A percentile compares a stretch with the other conserved stretches of the same genome.
Conservation (phyloP, 1,140 invertebrate species). For the Scaptomyza pallida region DNA sequence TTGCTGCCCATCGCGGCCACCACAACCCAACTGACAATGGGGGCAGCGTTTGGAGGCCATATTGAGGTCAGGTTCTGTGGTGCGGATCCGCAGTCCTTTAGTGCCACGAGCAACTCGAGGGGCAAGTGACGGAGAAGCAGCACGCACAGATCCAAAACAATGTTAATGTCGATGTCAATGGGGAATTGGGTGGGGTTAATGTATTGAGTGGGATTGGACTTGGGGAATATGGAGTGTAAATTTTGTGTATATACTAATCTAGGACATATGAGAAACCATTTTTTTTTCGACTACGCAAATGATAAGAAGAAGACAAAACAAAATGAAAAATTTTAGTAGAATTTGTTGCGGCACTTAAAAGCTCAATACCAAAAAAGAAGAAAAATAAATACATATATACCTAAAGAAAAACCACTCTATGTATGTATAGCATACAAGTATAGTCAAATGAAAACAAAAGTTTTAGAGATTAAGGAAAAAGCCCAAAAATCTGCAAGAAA, state of each 20-base stretch:
- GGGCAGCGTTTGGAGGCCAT: slow-evolving; percentile 88
- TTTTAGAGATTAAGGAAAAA: not conserved
- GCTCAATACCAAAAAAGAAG: slow-evolving; percentile 35
- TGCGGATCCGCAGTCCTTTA: slow-evolving; percentile 83
- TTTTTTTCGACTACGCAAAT: slow-evolving; percentile 29
- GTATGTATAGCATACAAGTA: slow-evolving; percentile 42
- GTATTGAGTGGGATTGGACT: too few species aligned
- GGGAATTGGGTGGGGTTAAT: too few species aligned
- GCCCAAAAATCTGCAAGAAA: slow-evolving; percentile 12
- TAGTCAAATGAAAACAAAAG: slow-evolving; percentile 34
- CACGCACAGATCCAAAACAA: slow-evolving; percentile 45
- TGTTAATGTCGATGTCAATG: slow-evolving; percentile 4
- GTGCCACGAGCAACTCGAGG: slow-evolving; percentile 73
- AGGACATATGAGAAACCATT: slow-evolving; percentile 7
- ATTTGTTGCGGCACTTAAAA: slow-evolving; percentile 59
- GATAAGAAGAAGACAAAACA: not conserved
- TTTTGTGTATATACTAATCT: slow-evolving; percentile 44
- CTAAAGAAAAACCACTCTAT: slow-evolving; percentile 28
- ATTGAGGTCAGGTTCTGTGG: slow-evolving; percentile 84
- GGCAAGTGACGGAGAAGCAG: slow-evolving; percentile 62
- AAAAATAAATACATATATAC: slow-evolving; percentile 13
- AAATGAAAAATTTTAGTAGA: slow-evolving; percentile 65
- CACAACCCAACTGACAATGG: slow-evolving; percentile 88
- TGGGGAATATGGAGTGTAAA: slow-evolving; percentile 51
- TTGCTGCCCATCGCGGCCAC: slow-evolving; percentile 86